Percentiles rank a stretch among this genome's conserved stretches.
These are phyloP conservation scores for Sebastes matsubarae DNA, from an alignment of 2,797 vertebrate species.

Conservation along the genomic window DNA sequence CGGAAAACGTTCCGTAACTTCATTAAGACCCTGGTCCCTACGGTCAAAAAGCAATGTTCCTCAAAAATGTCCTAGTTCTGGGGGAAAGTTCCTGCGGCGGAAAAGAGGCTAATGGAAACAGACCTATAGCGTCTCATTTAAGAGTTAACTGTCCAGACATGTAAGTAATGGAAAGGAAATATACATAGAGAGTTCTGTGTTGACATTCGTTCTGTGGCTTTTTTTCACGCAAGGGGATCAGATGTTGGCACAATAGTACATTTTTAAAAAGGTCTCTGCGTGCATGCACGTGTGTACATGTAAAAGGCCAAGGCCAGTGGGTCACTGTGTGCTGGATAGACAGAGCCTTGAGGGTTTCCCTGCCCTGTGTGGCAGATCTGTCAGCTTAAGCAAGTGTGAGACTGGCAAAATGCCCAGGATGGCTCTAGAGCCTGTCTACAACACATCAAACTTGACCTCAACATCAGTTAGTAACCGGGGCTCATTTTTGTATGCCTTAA, in stretches of 20 bases:
- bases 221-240: background rate
- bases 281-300: background rate
- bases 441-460: conserved; percentile 45
- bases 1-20: no score
- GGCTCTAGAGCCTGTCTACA: conserved; percentile 36
- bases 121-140: background rate
- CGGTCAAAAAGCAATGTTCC: no score
- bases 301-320: conserved; percentile 29
- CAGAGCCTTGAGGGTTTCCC: conserved; percentile 37
- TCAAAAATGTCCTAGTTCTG: no score
- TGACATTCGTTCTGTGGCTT: background rate
- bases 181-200: background rate
- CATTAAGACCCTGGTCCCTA: no score
- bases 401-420: conserved; percentile 48
- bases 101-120: background rate
- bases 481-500: conserved; percentile 9
- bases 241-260: background rate
- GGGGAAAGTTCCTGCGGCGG: background rate
- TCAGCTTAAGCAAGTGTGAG: conserved; percentile 40
- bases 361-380: conserved; percentile 43
- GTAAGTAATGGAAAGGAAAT: background rate
- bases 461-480: conserved; percentile 18
- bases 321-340: conserved; percentile 22
- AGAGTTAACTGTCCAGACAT: background rate
- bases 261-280: background rate